Percentiles rank a stretch among this genome's conserved stretches.
Evolutionary conservation across 92 coral and sea anemone genomes (phyloP).

Genomic region (Umimayanthus kanabou): DNA sequence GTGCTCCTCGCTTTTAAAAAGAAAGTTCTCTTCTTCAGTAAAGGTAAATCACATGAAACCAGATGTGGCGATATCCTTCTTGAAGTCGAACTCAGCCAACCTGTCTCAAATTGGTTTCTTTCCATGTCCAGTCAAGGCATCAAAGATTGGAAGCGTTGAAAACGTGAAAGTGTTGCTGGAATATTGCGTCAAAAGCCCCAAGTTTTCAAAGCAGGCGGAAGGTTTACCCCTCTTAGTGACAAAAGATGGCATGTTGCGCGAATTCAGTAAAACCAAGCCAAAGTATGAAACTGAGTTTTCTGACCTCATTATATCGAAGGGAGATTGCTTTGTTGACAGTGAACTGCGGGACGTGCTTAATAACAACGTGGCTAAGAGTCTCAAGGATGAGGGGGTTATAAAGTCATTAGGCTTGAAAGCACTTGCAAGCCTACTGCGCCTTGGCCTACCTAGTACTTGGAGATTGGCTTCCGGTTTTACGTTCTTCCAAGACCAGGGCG

Average conservation of each 20-base stretch:
- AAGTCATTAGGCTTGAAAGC: background rate
- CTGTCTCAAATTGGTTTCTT: slow-evolving; percentile 8
- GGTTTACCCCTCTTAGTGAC: slow-evolving; percentile 47
- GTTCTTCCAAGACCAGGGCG: slow-evolving; percentile 1
- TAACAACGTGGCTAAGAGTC: background rate
- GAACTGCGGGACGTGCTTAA: slow-evolving; percentile 4
- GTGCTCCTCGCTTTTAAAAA: background rate
- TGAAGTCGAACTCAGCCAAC: slow-evolving; percentile 13
- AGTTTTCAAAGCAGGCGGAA: slow-evolving; percentile 1
- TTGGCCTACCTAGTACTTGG: slow-evolving; percentile 5
- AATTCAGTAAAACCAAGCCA: slow-evolving; percentile 19
- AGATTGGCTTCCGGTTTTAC: slow-evolving; percentile 13
- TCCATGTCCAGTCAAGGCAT: slow-evolving; percentile 31
- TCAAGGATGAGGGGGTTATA: background rate
- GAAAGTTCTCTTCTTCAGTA: background rate
- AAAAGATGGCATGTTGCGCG: slow-evolving; percentile 33
- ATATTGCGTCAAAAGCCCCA: slow-evolving; percentile 28
- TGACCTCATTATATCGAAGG: slow-evolving; percentile 35
- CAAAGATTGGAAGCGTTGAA: slow-evolving; percentile 10
- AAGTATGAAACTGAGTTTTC: slow-evolving; percentile 37
- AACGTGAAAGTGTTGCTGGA: slow-evolving; percentile 20
- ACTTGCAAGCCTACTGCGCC: slow-evolving; percentile 8
- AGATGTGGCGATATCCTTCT: background rate
- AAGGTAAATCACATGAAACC: slow-evolving; percentile 20
- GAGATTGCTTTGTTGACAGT: slow-evolving; percentile 32